Evolutionary conservation across 2,888 invertebrate genomes (phyloP).

Genomic region (Zygaena filipendulae): DNA sequence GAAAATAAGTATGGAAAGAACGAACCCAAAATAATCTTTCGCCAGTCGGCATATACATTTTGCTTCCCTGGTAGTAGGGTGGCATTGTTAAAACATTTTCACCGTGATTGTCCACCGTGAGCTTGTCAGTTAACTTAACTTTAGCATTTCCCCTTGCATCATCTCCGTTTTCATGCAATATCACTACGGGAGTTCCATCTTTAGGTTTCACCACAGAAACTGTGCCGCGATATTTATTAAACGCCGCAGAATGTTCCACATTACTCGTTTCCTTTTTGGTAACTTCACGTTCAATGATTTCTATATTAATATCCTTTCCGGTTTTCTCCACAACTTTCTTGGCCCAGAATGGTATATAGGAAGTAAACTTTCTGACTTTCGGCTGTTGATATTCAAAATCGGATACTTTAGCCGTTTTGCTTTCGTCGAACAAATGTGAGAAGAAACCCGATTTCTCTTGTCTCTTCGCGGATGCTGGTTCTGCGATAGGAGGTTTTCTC

Average conservation of each 20-base stretch:
- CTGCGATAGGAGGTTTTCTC: constrained; percentile 3
- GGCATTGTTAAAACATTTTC: constrained; percentile 34
- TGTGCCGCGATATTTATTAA: too few species aligned
- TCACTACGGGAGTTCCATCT: constrained; percentile 28
- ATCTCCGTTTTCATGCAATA: constrained; percentile 13
- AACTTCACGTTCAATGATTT: constrained; percentile 14
- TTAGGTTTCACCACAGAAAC: too few species aligned
- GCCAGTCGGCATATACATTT: constrained; percentile 50
- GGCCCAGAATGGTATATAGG: constrained; percentile 51
- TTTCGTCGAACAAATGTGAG: constrained; percentile 36
- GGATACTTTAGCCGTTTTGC: constrained; percentile 40
- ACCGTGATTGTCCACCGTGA: constrained; percentile 27
- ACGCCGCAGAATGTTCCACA: too few species aligned
- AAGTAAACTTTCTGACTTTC: constrained; percentile 34
- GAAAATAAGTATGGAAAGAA: constrained; percentile 16
- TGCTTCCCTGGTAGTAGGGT: constrained; percentile 37
- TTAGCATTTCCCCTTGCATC: not conserved
- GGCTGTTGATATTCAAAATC: constrained; percentile 43
- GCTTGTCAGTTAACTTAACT: not conserved
- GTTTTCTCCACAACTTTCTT: constrained; percentile 27
- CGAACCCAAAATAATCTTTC: constrained; percentile 54
- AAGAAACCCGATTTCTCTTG: constrained; percentile 25
- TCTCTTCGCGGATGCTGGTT: not conserved
- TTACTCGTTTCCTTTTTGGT: constrained; percentile 17
- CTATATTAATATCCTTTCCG: constrained; percentile 7